Evolutionary conservation across 2,888 invertebrate genomes (phyloP).

Genomic region (Scelioninae gen. 1): DNA sequence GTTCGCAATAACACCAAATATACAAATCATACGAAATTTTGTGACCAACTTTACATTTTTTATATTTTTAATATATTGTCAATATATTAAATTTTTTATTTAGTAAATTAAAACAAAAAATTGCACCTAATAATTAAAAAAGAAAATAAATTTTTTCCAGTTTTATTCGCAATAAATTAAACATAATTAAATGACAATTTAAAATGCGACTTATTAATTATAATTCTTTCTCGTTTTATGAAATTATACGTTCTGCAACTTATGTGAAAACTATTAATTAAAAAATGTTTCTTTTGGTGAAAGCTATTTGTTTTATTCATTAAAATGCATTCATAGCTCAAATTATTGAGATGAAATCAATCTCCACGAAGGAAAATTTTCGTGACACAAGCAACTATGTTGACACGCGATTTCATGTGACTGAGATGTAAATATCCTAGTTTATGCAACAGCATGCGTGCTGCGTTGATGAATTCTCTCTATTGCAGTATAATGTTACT

Average conservation of each 20-base stretch:
- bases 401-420: constrained; percentile 70
- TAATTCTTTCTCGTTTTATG: too few relatives aligned
- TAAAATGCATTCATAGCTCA: constrained; percentile 26
- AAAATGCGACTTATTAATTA: not conserved
- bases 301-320: constrained; percentile 40
- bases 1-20: too few relatives aligned
- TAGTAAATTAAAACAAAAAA: too few relatives aligned
- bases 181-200: too few relatives aligned
- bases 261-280: not conserved
- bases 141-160: too few relatives aligned
- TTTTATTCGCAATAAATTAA: too few relatives aligned
- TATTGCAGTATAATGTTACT: constrained; percentile 38
- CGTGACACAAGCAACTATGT: constrained; percentile 60
- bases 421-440: constrained; percentile 66
- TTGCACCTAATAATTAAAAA: too few relatives aligned
- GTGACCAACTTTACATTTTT: too few relatives aligned
- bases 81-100: too few relatives aligned
- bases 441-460: constrained; percentile 65
- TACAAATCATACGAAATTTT: too few relatives aligned
- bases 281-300: constrained; percentile 3
- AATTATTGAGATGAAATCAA: constrained; percentile 62
- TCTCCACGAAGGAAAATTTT: constrained; percentile 51
- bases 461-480: constrained; percentile 51
- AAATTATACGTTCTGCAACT: too few relatives aligned
- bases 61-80: too few relatives aligned